phyloP scores from a whole-genome alignment of 2,113 vertebrate genomes.

The Ardeotis arabs region DNA sequence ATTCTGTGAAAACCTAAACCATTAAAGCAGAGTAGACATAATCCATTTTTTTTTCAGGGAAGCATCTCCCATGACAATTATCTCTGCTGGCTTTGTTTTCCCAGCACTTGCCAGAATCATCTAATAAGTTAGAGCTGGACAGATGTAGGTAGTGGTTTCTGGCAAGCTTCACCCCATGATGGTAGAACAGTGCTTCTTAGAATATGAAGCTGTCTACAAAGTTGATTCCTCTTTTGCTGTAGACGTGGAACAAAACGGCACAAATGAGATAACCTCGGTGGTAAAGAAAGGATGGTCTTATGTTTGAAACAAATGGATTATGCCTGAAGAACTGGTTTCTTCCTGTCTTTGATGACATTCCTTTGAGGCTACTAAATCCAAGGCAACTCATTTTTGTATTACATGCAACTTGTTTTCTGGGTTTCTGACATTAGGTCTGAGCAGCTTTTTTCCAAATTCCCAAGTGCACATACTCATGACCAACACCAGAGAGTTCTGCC shows the following conservation, averaged over 20 bases:
- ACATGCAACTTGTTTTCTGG: not conserved
- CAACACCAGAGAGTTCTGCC: not conserved
- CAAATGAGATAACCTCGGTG: not conserved
- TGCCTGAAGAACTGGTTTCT: not conserved
- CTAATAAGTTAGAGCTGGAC: not conserved
- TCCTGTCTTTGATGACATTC: not conserved
- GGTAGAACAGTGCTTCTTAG: not conserved
- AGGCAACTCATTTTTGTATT: not conserved
- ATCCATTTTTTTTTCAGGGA: accelerated
- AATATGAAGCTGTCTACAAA: not conserved
- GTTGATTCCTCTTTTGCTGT: not conserved
- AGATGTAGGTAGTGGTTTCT: not conserved
- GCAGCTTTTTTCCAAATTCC: not conserved
- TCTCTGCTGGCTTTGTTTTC: not conserved
- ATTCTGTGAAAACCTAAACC: not conserved
- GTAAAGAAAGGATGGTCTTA: not conserved
- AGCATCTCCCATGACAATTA: not conserved
- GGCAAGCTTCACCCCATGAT: not conserved
- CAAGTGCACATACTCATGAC: accelerated
- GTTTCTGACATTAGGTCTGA: not conserved
- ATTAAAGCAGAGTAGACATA: not conserved
- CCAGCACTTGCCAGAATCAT: not conserved
- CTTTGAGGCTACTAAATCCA: not conserved
- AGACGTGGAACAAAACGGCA: accelerated
- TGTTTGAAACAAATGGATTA: not conserved